Evolutionary conservation across 1,140 invertebrate species (phyloP).

Genomic region (Sinonovacula constricta): DNA sequence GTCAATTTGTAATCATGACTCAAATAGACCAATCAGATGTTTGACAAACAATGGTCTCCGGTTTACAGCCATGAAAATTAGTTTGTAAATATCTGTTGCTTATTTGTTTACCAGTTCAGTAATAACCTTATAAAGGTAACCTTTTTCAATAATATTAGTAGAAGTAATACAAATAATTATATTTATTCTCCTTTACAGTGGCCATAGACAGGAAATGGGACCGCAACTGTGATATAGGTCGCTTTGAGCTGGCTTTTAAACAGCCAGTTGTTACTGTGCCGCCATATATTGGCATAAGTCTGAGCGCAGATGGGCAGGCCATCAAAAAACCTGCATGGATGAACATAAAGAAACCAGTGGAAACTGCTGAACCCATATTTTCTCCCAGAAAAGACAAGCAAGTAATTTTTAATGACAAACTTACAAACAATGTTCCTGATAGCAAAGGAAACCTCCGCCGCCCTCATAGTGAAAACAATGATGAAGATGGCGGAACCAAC

Average conservation of each 20-base stretch:
- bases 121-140: not conserved
- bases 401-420: slow-evolving; percentile 50
- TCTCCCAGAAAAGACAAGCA: slow-evolving; percentile 51
- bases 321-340: slow-evolving; percentile 64
- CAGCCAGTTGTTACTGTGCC: slow-evolving; percentile 86
- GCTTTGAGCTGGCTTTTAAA: slow-evolving; percentile 91
- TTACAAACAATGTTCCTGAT: slow-evolving; percentile 34
- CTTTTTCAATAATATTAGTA: not conserved
- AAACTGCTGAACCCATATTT: slow-evolving; percentile 25
- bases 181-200: slow-evolving; percentile 82
- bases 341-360: slow-evolving; percentile 26
- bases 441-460: not conserved
- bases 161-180: not conserved
- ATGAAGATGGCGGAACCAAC: slow-evolving; percentile 6
- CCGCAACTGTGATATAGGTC: slow-evolving; percentile 89
- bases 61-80: too few relatives aligned
- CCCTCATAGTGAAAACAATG: slow-evolving; percentile 53
- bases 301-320: slow-evolving; percentile 85
- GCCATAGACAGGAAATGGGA: slow-evolving; percentile 90
- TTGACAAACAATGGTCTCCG: too few relatives aligned
- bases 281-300: slow-evolving; percentile 89
- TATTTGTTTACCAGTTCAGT: not conserved
- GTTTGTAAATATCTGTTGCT: too few relatives aligned
- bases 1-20: too few relatives aligned
- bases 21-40: too few relatives aligned